Base-by-base conservation (phyloP, 1,140 invertebrate genomes). In the Drosophila trapezifrons region DNA sequence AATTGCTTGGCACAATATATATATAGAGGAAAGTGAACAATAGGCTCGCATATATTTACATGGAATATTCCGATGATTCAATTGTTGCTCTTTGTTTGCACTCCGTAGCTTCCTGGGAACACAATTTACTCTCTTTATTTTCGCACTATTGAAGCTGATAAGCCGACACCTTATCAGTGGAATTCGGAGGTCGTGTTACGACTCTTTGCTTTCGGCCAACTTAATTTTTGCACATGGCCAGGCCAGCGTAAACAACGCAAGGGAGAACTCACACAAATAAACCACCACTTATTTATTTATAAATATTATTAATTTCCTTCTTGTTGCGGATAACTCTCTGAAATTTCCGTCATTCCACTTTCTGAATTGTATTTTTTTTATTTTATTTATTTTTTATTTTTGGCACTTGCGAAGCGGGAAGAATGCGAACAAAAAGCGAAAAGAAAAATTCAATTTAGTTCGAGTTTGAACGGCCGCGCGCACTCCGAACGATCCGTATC, bases 351-450 rank as follows among this genome's bases (percentile, higher is more conserved):
- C 18, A 35, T 62, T 66, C 29, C 42, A 69, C 65, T 43, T 71
- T 64, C 15, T 56, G 40, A 70, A 40, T 49, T 38, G 43, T 43
- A 32, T 49, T 62, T 20, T 60, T 32, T 69, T 13, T 37, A 25
- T 71, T 55, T 46, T 8, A 56, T 57, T 8, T 43, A 51, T 62
- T 45, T 55, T 73, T 80, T 29, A 66, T 37, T 46, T 80, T 85
- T 84, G 77, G 81, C 81, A 85, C 81, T 67, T 38, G 65, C 71
- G 63, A 67, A 66, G 35, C 76, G 80, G 62, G 54, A 80, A 76
- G 43, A 84, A 79, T 42, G 62, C 63, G 64, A 65, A 72, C 40
- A 37, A 54, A 52, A 69, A 25, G 18, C 20, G 25, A 22, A 52
- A 59, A 51, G 62, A 42, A 57, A 67, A 62, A 43, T 52, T 45